A percentile compares a stretch with the other conserved stretches of the same genome.
These are phyloP conservation scores for Drosophila sproati DNA, from an alignment of 1,140 invertebrate genomes.

Conservation along the genomic window DNA sequence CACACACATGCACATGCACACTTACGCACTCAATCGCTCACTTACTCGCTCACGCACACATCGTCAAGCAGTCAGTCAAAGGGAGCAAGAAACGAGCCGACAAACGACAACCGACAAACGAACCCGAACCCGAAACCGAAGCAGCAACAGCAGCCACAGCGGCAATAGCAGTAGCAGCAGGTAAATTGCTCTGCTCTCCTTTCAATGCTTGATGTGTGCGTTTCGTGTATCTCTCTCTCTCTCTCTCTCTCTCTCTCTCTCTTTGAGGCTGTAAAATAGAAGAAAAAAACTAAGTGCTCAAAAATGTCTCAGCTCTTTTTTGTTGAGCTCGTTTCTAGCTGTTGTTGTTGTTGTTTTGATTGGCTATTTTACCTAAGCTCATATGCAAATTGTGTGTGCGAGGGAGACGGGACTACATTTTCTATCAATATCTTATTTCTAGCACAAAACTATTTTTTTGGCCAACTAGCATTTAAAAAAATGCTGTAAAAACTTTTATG, in stretches of 20 bases:
- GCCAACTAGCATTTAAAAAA: slow-evolving; percentile 7
- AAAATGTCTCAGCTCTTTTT: slow-evolving; percentile 46
- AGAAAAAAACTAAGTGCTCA: slow-evolving; percentile 42
- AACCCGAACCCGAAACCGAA: no score
- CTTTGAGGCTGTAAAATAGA: slow-evolving; percentile 42
- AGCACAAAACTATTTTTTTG: slow-evolving; percentile 33
- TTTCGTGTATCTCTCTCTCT: not conserved
- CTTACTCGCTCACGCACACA: slow-evolving; percentile 39
- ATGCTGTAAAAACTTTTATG: slow-evolving; percentile 52
- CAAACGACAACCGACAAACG: slow-evolving; percentile 49
- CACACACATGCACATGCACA: slow-evolving; percentile 17
- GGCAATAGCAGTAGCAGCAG: slow-evolving; percentile 28
- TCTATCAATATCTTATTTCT: not conserved
- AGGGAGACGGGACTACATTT: slow-evolving; percentile 26
- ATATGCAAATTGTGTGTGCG: slow-evolving; percentile 68
- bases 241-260: slow-evolving; percentile 17
- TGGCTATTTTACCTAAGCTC: slow-evolving; percentile 51
- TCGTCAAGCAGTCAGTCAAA: slow-evolving; percentile 29
- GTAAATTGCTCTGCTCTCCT: slow-evolving; percentile 41
- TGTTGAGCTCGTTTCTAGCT: slow-evolving; percentile 25
- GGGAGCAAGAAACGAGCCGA: slow-evolving; percentile 47
- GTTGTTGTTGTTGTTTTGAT: slow-evolving; percentile 14
- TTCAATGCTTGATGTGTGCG: slow-evolving; percentile 6
- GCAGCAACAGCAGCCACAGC: no score
- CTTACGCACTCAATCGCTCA: slow-evolving; percentile 32